Conservation (phyloP, 2,113 vertebrate genomes). For the Lepisosteus osseus region DNA sequence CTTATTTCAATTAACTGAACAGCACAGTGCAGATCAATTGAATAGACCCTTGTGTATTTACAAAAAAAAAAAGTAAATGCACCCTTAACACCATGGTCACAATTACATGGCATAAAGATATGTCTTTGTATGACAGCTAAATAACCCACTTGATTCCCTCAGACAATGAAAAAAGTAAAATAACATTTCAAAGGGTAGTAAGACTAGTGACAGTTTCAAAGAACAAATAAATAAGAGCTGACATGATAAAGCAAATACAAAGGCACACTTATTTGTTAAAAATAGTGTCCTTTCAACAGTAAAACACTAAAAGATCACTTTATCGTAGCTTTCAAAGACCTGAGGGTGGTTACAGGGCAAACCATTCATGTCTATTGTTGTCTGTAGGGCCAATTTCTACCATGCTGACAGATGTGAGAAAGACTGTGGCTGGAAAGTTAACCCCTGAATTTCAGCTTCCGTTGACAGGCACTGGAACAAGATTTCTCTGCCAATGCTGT, state of each 20-base stretch:
- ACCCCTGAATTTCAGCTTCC: too few relatives aligned
- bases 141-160: slow-evolving; percentile 2
- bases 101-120: too few relatives aligned
- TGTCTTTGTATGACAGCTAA: slow-evolving; percentile 3
- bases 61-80: too few relatives aligned
- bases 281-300: background rate
- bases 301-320: background rate
- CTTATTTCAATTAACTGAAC: too few relatives aligned
- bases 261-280: background rate
- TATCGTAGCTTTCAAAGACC: background rate
- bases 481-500: too few relatives aligned
- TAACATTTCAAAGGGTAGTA: background rate
- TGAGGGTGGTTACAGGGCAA: background rate
- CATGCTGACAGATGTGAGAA: background rate
- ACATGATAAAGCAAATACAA: slow-evolving; percentile 1
- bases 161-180: slow-evolving; percentile 1
- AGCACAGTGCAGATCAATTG: too few relatives aligned
- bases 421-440: too few relatives aligned
- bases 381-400: slow-evolving; percentile 1
- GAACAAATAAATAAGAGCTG: slow-evolving; percentile 4
- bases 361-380: background rate
- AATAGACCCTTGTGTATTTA: too few relatives aligned
- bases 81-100: too few relatives aligned
- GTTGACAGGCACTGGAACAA: too few relatives aligned
- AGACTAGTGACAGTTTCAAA: slow-evolving; percentile 1